Evolutionary conservation across 2,797 vertebrate species (phyloP), one percentile per base, ranked within the genome.

Genomic region (Hypotaenidia okinawae): DNA sequence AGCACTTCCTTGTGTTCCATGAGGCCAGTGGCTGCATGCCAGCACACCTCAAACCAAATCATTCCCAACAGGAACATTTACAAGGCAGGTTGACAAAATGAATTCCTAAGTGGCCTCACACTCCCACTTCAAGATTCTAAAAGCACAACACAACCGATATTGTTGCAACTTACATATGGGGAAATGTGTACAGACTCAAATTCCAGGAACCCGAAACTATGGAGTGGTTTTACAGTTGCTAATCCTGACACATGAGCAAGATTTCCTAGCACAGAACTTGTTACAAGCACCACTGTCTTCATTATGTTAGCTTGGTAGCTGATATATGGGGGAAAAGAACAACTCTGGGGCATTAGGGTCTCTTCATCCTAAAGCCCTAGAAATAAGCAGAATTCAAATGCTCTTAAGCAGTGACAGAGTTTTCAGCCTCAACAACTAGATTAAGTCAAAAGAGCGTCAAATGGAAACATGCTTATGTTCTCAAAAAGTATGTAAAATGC

Each of bases 171-270:
- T 37, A 39, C 9, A 25, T 6, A 47, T 2, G 7, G 16, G 22
- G 39, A 84, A 87, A 45, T 6, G 13, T 2, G 6, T 47, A 55
- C 33, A 30, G 8, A 57, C 63, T 27, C 63, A 35, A 61, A 79
- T 83, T 92, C 68, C 86, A 73, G 47, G 52, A 95, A 86, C 13
- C 70, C 92, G 52, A 87, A 94, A 49, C 55, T 58, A 41, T 1
- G 0, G 9, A 68, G 73, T 25, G 55, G 51, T 68, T 84, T 84
- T 62, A 77, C 2, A 0, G 87, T 6, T 73, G 52, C 49, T 77
- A 74, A 84, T 79, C 47, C 84, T 54, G 39, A 84, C 41, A 52
- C 0, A 28, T 4, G 19, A 94, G 45, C 27, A 73, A 5, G 4
- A 90, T 79, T 82, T 79, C 67, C 66, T 3, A 67, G 49, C 2